These are phyloP conservation scores for Teleopsis dalmanni DNA, from an alignment of 1,140 invertebrate genomes.

Conservation along the genomic window DNA sequence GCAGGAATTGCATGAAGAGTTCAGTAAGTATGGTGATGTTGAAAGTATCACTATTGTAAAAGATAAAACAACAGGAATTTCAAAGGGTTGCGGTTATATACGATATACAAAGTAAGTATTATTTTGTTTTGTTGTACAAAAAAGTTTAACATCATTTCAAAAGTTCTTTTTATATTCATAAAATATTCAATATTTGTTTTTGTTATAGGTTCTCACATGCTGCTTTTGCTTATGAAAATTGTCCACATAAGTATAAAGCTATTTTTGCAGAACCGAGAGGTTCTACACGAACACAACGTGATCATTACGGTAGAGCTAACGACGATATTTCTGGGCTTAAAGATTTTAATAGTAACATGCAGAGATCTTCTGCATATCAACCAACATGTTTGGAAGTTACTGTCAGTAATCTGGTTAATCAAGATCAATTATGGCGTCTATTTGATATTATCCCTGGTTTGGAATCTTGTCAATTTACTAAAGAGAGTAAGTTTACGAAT, in stretches of 20 bases:
- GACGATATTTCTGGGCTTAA: constrained; percentile 23
- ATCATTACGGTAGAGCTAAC: constrained; percentile 27
- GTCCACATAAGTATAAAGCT: constrained; percentile 78
- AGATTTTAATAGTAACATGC: constrained; percentile 30
- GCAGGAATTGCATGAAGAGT: constrained; percentile 70
- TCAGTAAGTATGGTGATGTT: constrained; percentile 74
- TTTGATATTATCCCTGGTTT: constrained; percentile 72
- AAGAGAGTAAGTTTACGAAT: constrained; percentile 25
- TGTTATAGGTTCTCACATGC: constrained; percentile 64
- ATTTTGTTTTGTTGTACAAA: too few species aligned
- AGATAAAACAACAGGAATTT: constrained; percentile 71
- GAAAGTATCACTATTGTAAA: constrained; percentile 75
- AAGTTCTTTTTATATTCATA: too few species aligned
- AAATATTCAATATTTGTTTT: constrained; percentile 2
- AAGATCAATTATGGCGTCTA: constrained; percentile 71
- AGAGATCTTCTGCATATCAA: constrained; percentile 30
- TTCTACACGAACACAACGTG: constrained; percentile 21
- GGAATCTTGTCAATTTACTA: constrained; percentile 38
- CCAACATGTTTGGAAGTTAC: constrained; percentile 57
- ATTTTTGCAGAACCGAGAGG: constrained; percentile 71
- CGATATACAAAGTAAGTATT: too few species aligned
- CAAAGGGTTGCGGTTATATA: constrained; percentile 88
- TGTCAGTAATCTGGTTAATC: constrained; percentile 61
- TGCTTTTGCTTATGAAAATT: constrained; percentile 80
- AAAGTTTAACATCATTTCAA: too few species aligned